Conservation (phyloP, 2,113 vertebrate genomes). For the Hyperoodon ampullatus region DNA sequence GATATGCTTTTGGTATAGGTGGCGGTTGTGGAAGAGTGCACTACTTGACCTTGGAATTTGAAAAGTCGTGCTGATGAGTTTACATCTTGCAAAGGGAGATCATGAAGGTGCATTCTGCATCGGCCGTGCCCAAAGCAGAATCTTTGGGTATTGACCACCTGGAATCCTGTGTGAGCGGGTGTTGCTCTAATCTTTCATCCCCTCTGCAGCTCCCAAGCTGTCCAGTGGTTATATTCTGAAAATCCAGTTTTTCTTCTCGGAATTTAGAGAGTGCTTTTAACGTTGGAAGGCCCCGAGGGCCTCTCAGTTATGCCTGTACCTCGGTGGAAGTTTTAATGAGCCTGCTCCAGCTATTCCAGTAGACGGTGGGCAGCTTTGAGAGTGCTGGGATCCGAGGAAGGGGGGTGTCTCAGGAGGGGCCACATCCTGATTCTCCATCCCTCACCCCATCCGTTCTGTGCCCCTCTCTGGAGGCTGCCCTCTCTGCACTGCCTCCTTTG, state of each 20-base stretch:
- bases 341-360: neutral
- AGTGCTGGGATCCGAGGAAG: neutral
- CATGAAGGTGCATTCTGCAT: fast-evolving
- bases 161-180: neutral
- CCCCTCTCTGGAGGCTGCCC: neutral
- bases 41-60: neutral
- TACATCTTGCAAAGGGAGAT: neutral
- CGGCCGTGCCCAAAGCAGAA: neutral
- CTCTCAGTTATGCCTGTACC: neutral
- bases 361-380: neutral
- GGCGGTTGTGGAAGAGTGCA: neutral
- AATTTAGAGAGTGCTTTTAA: neutral
- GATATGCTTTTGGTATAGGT: neutral
- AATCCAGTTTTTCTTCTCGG: neutral
- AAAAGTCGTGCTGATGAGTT: fast-evolving
- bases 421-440: fast-evolving
- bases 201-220: neutral
- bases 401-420: neutral
- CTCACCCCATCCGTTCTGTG: fast-evolving
- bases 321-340: neutral
- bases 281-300: neutral
- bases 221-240: neutral
- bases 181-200: too few species aligned
- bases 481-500: neutral
- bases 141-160: neutral